phyloP scores from a whole-genome alignment of 2,888 invertebrate species.

The Keiferia lycopersicella region DNA sequence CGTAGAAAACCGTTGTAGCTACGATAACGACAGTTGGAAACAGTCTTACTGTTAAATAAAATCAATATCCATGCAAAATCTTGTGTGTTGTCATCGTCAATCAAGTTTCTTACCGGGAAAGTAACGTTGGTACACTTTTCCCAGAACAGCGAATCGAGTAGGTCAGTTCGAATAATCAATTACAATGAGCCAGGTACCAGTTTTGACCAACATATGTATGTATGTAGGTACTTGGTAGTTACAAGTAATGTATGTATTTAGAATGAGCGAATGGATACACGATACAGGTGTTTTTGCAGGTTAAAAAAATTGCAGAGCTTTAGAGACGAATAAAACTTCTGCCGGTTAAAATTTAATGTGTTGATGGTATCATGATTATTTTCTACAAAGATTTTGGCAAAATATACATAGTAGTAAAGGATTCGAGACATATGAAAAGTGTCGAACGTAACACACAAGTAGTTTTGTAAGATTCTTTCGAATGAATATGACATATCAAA shows the following conservation, averaged over 20 bases:
- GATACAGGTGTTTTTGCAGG: not conserved
- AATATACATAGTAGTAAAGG: too few relatives aligned
- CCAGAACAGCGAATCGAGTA: slow-evolving; percentile 19
- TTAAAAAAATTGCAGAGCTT: not conserved
- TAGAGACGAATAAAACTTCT: too few relatives aligned
- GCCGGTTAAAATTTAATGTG: too few relatives aligned
- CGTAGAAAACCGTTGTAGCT: too few relatives aligned
- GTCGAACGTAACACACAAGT: too few relatives aligned
- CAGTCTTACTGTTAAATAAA: not conserved
- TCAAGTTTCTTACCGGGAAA: slow-evolving; percentile 44
- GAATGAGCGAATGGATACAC: not conserved
- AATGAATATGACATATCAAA: too few relatives aligned
- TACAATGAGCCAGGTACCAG: not conserved
- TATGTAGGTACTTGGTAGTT: not conserved
- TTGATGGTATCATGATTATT: too few relatives aligned
- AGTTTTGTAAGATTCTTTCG: too few relatives aligned
- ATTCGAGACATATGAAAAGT: too few relatives aligned
- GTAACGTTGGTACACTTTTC: slow-evolving; percentile 40
- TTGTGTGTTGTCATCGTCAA: slow-evolving; percentile 3
- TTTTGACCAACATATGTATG: not conserved
- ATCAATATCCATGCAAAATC: not conserved
- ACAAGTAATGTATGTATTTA: slow-evolving; percentile 6
- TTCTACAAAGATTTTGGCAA: too few relatives aligned
- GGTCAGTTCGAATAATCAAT: slow-evolving; percentile 2
- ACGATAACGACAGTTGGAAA: too few relatives aligned